Percentiles rank a stretch among this genome's conserved stretches.
phyloP scores from a whole-genome alignment of 2,888 invertebrate species.

The Seira ritae region DNA sequence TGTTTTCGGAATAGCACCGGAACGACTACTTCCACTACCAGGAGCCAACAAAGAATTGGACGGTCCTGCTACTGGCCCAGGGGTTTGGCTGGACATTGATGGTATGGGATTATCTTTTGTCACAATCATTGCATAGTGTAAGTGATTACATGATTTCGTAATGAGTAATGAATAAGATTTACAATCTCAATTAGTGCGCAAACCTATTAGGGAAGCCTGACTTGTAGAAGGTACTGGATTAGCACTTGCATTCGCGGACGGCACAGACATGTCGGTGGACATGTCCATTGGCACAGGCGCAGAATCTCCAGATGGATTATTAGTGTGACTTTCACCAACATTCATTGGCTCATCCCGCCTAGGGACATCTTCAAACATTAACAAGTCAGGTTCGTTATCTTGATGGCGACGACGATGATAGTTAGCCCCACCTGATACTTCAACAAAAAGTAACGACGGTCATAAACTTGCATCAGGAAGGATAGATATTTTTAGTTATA shows the following conservation, averaged over 20 bases:
- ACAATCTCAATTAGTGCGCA: neutral
- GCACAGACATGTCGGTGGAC: slow-evolving; percentile 41
- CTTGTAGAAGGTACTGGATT: slow-evolving; percentile 35
- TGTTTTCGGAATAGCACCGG: slow-evolving; percentile 91
- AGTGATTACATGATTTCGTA: neutral
- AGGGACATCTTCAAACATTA: slow-evolving; percentile 57
- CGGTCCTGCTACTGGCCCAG: slow-evolving; percentile 43
- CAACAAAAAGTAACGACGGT: neutral
- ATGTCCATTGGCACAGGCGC: slow-evolving; percentile 62
- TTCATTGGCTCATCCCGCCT: slow-evolving; percentile 52
- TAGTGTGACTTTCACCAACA: slow-evolving; percentile 49
- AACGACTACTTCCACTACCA: slow-evolving; percentile 55
- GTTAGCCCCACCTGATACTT: slow-evolving; percentile 61
- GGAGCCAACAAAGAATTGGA: slow-evolving; percentile 55
- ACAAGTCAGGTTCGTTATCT: slow-evolving; percentile 68
- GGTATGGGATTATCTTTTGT: slow-evolving; percentile 43
- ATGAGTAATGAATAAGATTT: neutral
- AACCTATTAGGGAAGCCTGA: slow-evolving; percentile 36
- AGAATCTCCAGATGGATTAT: slow-evolving; percentile 37
- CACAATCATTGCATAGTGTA: neutral
- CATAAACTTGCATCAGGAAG: too few species aligned
- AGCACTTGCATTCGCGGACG: slow-evolving; percentile 15
- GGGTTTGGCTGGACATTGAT: slow-evolving; percentile 49
- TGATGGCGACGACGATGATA: slow-evolving; percentile 34
- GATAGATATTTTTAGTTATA: too few species aligned